These are phyloP conservation scores for Cynoglossus semilaevis DNA, from an alignment of 2,113 vertebrate species.

Conservation along the genomic window DNA sequence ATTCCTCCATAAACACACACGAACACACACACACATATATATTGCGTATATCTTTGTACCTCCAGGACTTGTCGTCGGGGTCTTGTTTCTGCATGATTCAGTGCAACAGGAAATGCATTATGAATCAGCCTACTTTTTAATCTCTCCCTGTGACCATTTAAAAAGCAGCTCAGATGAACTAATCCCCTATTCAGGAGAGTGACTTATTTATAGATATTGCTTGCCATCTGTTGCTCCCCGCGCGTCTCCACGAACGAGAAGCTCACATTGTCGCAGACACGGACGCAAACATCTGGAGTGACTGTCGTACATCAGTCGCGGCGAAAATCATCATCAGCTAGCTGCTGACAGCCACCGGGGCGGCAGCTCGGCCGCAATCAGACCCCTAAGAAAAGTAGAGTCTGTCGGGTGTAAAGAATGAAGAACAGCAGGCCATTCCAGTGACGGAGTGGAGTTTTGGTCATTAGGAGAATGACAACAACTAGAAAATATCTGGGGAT, in stretches of 20 bases:
- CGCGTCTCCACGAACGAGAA: conserved; percentile 52
- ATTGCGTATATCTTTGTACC: neutral
- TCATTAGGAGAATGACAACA: conserved; percentile 54
- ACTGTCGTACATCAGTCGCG: conserved; percentile 36
- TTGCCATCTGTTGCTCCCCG: conserved; percentile 72
- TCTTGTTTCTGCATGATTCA: conserved; percentile 59
- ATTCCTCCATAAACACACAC: conserved; percentile 47
- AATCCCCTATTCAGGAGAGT: conserved; percentile 71
- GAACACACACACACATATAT: neutral
- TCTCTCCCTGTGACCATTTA: conserved; percentile 72
- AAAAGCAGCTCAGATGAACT: conserved; percentile 74
- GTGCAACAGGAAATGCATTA: conserved; percentile 61
- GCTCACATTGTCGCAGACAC: conserved; percentile 12
- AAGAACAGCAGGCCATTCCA: conserved; percentile 51
- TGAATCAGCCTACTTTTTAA: conserved; percentile 76
- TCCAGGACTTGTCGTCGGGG: conserved; percentile 29
- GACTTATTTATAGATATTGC: conserved; percentile 79
- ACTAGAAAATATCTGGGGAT: too few species aligned
- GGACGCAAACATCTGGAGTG: conserved; percentile 11
- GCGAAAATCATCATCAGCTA: conserved; percentile 52
- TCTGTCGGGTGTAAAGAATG: conserved; percentile 38
- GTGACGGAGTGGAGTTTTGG: conserved; percentile 66
- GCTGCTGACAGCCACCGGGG: conserved; percentile 35
- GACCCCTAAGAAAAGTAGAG: conserved; percentile 49
- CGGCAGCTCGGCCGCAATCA: conserved; percentile 33